These are phyloP conservation scores for Endotricha flammealis DNA, from an alignment of 2,888 invertebrate species.

Conservation along the genomic window DNA sequence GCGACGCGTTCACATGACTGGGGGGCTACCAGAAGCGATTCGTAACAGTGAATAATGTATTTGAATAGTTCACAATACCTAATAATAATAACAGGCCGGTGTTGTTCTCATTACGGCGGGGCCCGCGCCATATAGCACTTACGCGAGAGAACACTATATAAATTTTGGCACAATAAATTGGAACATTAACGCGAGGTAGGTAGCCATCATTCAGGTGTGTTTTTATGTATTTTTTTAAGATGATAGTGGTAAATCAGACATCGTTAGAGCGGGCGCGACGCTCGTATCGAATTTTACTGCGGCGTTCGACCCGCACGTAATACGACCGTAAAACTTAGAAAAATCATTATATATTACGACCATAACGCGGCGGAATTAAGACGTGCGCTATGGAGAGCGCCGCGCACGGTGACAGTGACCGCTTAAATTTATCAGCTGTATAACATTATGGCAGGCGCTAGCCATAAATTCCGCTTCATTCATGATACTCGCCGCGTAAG, in stretches of 20 bases:
- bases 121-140: slow-evolving; percentile 5
- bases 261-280: slow-evolving; percentile 59
- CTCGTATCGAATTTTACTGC: slow-evolving; percentile 71
- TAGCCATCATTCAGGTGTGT: slow-evolving; percentile 56
- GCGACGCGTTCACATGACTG: slow-evolving; percentile 57
- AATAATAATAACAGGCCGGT: slow-evolving; percentile 49
- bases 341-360: slow-evolving; percentile 57
- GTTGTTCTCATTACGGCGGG: slow-evolving; percentile 9
- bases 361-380: slow-evolving; percentile 42
- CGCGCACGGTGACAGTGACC: slow-evolving; percentile 27
- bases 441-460: slow-evolving; percentile 56
- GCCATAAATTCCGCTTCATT: slow-evolving; percentile 70
- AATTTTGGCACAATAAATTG: slow-evolving; percentile 47
- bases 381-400: slow-evolving; percentile 23
- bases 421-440: slow-evolving; percentile 42
- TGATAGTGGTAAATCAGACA: slow-evolving; percentile 69
- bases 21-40: slow-evolving; percentile 69
- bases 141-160: slow-evolving; percentile 24
- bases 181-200: slow-evolving; percentile 46
- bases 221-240: slow-evolving; percentile 63
- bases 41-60: slow-evolving; percentile 73
- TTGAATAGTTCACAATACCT: slow-evolving; percentile 53
- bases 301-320: slow-evolving; percentile 53
- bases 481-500: slow-evolving; percentile 51
- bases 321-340: slow-evolving; percentile 70